These are phyloP conservation scores for Drosophila subpulchrella DNA, from an alignment of 1,140 invertebrate species.

Conservation along the genomic window DNA sequence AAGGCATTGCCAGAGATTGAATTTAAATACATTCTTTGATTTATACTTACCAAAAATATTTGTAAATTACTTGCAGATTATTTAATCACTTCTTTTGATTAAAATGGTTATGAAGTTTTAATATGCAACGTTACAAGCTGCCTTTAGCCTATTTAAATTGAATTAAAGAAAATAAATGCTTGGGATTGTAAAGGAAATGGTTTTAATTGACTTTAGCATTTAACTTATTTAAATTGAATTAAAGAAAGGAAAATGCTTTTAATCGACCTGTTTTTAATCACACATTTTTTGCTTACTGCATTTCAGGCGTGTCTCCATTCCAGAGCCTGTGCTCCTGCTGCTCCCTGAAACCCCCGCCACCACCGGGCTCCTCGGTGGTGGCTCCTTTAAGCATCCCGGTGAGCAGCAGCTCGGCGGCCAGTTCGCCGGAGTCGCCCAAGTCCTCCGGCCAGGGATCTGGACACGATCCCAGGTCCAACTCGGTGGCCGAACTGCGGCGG, in stretches of 20 bases:
- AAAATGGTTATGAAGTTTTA: no score
- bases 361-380: conserved; percentile 56
- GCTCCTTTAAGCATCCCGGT: conserved; percentile 76
- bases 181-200: no score
- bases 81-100: no score
- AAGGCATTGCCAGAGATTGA: background rate
- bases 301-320: conserved; percentile 86
- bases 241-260: no score
- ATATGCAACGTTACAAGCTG: no score
- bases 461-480: conserved; percentile 89
- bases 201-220: no score
- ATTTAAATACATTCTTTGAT: background rate
- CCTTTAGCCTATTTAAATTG: no score
- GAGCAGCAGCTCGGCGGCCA: conserved; percentile 71
- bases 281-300: background rate
- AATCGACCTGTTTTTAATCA: background rate
- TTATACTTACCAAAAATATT: background rate
- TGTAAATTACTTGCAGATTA: background rate
- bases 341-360: conserved; percentile 87
- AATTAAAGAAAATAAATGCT: no score
- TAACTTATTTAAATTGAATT: no score
- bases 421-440: conserved; percentile 83
- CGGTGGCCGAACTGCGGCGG: conserved; percentile 93
- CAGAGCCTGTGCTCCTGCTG: conserved; percentile 91
- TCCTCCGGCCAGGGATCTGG: conserved; percentile 62